phyloP scores from a whole-genome alignment of 2,888 invertebrate genomes.

The Xestia sexstrigata region DNA sequence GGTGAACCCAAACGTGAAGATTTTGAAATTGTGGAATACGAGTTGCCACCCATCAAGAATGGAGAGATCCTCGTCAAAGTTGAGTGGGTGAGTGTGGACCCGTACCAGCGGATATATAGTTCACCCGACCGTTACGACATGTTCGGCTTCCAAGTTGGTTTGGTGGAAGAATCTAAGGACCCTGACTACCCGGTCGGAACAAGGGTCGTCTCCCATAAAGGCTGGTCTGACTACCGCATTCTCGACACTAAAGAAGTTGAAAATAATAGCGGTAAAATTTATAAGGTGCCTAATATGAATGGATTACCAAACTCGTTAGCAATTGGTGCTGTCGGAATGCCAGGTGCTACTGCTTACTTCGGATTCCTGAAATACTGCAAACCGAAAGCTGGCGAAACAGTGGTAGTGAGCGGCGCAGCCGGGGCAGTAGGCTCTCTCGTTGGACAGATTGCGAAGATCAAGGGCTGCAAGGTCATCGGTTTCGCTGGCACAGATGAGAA shows the following conservation, averaged over 20 bases:
- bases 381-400: slow-evolving; percentile 93
- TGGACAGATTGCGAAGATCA: slow-evolving; percentile 94
- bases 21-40: slow-evolving; percentile 91
- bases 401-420: slow-evolving; percentile 93
- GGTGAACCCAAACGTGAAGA: slow-evolving; percentile 91
- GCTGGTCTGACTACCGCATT: slow-evolving; percentile 69
- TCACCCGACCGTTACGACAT: slow-evolving; percentile 74
- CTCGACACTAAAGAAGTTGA: slow-evolving; percentile 53
- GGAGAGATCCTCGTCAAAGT: slow-evolving; percentile 78
- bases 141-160: slow-evolving; percentile 73
- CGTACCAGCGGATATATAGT: slow-evolving; percentile 68
- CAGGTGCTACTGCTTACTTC: slow-evolving; percentile 94
- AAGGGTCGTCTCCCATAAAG: slow-evolving; percentile 89
- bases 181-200: slow-evolving; percentile 91
- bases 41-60: slow-evolving; percentile 78
- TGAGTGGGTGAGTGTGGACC: slow-evolving; percentile 78
- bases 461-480: slow-evolving; percentile 92
- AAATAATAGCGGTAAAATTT: slow-evolving; percentile 63
- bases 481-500: slow-evolving; percentile 89
- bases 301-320: slow-evolving; percentile 89
- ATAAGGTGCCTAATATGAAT: slow-evolving; percentile 90
- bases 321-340: slow-evolving; percentile 92
- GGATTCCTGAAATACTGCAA: slow-evolving; percentile 93
- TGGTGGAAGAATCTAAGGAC: slow-evolving; percentile 91
- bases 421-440: slow-evolving; percentile 94